A percentile compares a stretch with the other conserved stretches of the same genome.
Conservation (phyloP, 2,113 vertebrate species). For the Anguilla rostrata region DNA sequence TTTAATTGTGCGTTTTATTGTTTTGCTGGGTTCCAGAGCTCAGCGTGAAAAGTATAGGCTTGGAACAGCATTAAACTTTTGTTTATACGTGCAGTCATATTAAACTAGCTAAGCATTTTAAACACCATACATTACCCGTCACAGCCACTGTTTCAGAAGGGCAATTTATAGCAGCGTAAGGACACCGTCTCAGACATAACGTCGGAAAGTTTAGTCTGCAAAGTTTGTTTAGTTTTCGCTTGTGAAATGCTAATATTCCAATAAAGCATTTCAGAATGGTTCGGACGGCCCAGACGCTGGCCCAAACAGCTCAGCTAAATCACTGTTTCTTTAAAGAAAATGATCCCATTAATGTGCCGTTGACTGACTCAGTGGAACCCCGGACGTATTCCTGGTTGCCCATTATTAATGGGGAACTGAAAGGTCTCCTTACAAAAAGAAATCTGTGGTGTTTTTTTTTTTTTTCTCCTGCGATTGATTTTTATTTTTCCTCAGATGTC, state of each 20-base stretch:
- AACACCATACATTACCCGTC: neutral
- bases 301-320: slow-evolving; percentile 19
- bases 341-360: slow-evolving; percentile 28
- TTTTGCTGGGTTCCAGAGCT: neutral
- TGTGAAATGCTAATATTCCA: slow-evolving; percentile 18
- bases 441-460: slow-evolving; percentile 32
- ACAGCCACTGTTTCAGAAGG: neutral
- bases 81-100: neutral
- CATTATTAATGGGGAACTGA: slow-evolving; percentile 36
- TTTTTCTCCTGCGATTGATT: slow-evolving; percentile 13
- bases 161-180: neutral
- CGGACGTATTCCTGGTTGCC: slow-evolving; percentile 15
- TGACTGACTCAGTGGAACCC: slow-evolving; percentile 28
- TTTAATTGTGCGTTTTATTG: neutral
- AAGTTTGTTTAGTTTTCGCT: slow-evolving; percentile 27
- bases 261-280: slow-evolving; percentile 14
- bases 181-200: neutral
- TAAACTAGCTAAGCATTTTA: neutral
- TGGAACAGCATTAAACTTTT: neutral
- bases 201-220: neutral
- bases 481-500: slow-evolving; percentile 29
- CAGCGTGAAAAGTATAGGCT: neutral
- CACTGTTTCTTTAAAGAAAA: slow-evolving; percentile 17
- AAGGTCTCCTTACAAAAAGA: slow-evolving; percentile 13
- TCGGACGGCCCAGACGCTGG: neutral